Base-by-base conservation (phyloP, 23 tunicate species). In the Phallusia fumigata region DNA sequence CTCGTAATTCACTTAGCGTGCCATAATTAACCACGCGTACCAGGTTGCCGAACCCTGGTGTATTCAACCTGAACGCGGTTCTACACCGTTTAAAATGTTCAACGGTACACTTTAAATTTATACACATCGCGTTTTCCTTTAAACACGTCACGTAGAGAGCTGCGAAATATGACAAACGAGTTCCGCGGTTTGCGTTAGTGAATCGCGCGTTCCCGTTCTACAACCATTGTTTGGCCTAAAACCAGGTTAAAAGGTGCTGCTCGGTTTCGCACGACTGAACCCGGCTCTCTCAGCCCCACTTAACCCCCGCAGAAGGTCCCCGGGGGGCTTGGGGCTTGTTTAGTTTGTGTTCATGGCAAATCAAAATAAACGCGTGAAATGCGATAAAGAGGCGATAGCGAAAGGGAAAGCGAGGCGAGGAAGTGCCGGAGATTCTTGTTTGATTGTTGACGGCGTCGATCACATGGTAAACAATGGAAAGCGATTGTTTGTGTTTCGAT, bases 381-480 rank as follows among this genome's bases (percentile, higher is more conserved):
- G 69, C 69, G 69, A 58, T 58, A 58, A 58, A 13, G 69, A 58
- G 69, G 26, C 69, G 69, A 58, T 58, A 58, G 13, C 69, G 69
- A 58, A 58, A 58, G 69, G 28, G 58, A 51, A 51, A 51, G 69
- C 28, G 26, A 58, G 15, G 69, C 28, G 28, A 58, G 28, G 69
- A 58, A 58, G 3, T 58, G 69, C 69, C 69, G 3, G 69, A 16
- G 69, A 58, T 58, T 58, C 69, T 22, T 58, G 69, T 58, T 24
- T 58, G 3, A 58, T 58, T 58, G 69, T 24, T 40, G 47, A 40
- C 47, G 5, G 47, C 47, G 10, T 5, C 47, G 47, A 40, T 40
- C 47, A 40, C 5, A 3, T 10, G 47, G 5, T 40, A 10, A 40
- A 40, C 47, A 40, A 40, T 40, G 47, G 10, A 40, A 40, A 40